Evolutionary conservation across 2,113 vertebrate genomes (phyloP), one percentile per base, ranked within the genome.

Genomic region (Thunnus thynnus): DNA sequence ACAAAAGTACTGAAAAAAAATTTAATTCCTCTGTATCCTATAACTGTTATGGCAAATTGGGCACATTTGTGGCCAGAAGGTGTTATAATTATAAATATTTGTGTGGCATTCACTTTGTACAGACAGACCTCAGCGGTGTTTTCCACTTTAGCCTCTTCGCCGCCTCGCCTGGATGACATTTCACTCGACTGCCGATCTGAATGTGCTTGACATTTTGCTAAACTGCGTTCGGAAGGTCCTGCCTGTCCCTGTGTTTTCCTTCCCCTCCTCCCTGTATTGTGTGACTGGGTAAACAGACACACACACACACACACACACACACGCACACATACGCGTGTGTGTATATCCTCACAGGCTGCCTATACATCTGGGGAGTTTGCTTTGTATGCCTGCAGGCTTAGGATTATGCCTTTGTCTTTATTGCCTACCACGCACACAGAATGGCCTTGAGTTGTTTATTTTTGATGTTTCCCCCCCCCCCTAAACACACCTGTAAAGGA

Each of bases 221-320:
- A 88, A 90, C 80, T 86, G 83, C 25, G 8, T 57, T 86, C 25
- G 66, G 87, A 88, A 85, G 36, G 84, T 88, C 84, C 83, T 62
- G 78, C 67, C 63, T 72, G 84, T 89, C 67, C 80, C 69, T n/a
- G 78, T 78, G 84, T 88, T 91, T 91, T 80, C 90, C 90, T 88
- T 76, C 80, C 72, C 86, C 74, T 77, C 86, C 90, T 86, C 85
- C 82, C 86, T 86, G 83, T 77, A 90, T 92, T 88, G 89, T 92
- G 86, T 18, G 82, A 13, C 76, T 50, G 51, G 64, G 72, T 91
- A 90, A 89, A 91, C 78, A 80, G 16, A 32, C 63, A 48, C 72
- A 10, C 82, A 52, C 72, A 63, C 76, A 65, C 62, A n/a, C 64
- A 75, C 44, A 56, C 55, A 70, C 80, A 76, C 66, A 58, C 58